Percentiles rank a stretch among this genome's conserved stretches.
Conservation (phyloP, 2,888 invertebrate species). For the Eupithecia inturbata region DNA sequence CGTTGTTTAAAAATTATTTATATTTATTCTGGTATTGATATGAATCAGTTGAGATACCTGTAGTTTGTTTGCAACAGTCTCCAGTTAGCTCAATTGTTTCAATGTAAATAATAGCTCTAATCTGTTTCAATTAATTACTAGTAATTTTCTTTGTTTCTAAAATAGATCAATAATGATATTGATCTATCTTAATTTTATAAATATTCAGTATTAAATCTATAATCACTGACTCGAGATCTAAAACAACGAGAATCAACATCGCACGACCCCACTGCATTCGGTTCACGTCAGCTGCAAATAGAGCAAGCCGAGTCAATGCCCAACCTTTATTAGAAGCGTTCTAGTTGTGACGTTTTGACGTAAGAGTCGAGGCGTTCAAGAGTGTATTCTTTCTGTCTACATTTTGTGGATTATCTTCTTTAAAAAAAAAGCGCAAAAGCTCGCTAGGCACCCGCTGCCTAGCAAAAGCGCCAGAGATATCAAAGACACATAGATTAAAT, state of each 20-base stretch:
- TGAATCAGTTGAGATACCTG: too few species aligned
- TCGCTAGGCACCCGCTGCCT: too few species aligned
- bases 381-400: background rate
- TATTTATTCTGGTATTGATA: too few species aligned
- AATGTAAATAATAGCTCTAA: too few species aligned
- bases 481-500: background rate
- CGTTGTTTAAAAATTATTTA: too few species aligned
- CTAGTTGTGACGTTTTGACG: constrained; percentile 22
- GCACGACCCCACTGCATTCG: constrained; percentile 21
- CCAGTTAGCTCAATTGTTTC: too few species aligned
- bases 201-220: background rate
- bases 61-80: too few species aligned
- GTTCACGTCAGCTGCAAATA: constrained; percentile 32
- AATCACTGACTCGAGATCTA: constrained; percentile 3
- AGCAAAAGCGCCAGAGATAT: too few species aligned
- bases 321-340: constrained; percentile 21
- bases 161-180: too few species aligned
- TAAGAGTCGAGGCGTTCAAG: background rate
- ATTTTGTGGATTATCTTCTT: constrained; percentile 1
- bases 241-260: constrained; percentile 21
- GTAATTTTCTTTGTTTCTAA: too few species aligned
- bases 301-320: constrained; percentile 27
- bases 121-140: too few species aligned
- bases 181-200: background rate
- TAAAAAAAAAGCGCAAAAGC: too few species aligned